Percentiles rank a stretch among this genome's conserved stretches.
phyloP scores from a whole-genome alignment of 2,797 vertebrate genomes.

The Tympanoctomys barrerae region DNA sequence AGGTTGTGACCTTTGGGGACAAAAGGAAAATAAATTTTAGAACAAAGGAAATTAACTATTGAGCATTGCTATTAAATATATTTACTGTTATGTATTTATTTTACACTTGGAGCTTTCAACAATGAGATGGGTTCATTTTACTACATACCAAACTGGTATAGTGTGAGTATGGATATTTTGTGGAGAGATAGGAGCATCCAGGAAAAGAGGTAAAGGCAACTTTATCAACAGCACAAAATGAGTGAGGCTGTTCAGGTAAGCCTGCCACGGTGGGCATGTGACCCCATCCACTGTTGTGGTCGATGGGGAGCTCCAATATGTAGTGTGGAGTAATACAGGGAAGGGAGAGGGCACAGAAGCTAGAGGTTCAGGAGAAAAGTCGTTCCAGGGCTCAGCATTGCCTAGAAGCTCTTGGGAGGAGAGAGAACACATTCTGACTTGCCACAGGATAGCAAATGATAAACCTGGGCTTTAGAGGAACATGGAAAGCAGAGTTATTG shows the following conservation, averaged over 20 bases:
- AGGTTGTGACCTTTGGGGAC: neutral
- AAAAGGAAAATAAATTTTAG: slow-evolving; percentile 15
- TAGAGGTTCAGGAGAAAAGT: neutral
- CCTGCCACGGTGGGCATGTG: neutral
- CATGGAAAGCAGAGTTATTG: neutral
- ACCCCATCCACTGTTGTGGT: neutral
- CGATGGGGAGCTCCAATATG: neutral
- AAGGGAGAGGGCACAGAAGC: neutral
- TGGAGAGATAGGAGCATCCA: neutral
- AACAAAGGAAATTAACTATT: neutral
- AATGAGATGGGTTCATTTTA: neutral
- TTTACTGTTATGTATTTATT: neutral
- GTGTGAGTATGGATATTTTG: neutral
- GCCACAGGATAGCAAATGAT: neutral
- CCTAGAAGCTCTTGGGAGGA: neutral
- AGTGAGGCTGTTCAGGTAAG: neutral
- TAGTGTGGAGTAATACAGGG: neutral
- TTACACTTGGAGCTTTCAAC: neutral
- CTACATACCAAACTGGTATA: neutral
- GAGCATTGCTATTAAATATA: neutral
- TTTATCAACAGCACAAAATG: neutral
- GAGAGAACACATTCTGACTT: neutral
- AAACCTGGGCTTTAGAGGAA: neutral
- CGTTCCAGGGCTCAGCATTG: neutral
- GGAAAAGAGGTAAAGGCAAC: neutral